Evolutionary conservation across 2,888 invertebrate genomes (phyloP).

Genomic region (Acronicta psi): DNA sequence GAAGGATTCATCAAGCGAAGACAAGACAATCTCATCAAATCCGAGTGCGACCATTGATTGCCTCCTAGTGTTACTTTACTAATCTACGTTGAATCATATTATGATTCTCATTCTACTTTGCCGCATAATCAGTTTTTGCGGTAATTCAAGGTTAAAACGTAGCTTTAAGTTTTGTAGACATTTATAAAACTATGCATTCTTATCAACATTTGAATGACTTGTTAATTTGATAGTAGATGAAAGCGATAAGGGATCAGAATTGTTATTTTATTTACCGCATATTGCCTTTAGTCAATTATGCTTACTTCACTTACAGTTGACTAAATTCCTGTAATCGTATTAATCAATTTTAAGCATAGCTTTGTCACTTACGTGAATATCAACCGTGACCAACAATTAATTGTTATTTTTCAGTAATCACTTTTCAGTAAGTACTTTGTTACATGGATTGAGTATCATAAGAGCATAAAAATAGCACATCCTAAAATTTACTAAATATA

Average conservation of each 20-base stretch:
- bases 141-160: too few species aligned
- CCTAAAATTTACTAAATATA: neutral
- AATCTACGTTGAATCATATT: too few species aligned
- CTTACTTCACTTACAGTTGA: constrained; percentile 5
- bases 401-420: neutral
- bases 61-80: too few species aligned
- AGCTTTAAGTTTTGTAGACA: neutral
- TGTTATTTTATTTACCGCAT: constrained; percentile 4
- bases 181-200: neutral
- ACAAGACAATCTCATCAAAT: too few species aligned
- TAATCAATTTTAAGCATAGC: constrained; percentile 22
- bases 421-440: neutral
- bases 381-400: neutral
- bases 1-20: neutral
- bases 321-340: constrained; percentile 4
- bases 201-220: neutral
- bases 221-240: neutral
- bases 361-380: neutral
- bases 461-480: neutral
- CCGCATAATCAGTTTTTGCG: too few species aligned
- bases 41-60: too few species aligned
- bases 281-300: neutral
- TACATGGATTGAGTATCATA: neutral
- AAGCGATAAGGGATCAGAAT: constrained; percentile 5
- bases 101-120: too few species aligned